Conservation (phyloP, 2,888 invertebrate species). For the Microctonus brassicae region DNA sequence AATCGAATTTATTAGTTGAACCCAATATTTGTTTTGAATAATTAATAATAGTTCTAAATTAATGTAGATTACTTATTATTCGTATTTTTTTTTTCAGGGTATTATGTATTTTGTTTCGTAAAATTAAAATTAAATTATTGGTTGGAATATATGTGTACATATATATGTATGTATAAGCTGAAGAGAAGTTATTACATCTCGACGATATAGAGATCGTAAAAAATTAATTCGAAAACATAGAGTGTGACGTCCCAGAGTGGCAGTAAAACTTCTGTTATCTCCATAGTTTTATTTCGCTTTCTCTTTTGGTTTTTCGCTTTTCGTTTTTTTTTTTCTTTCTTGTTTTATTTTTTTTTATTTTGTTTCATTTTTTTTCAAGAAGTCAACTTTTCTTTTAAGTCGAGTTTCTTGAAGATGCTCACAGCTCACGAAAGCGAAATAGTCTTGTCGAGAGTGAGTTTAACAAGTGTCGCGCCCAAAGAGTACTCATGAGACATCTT, state of each 20-base stretch:
- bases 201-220: neutral
- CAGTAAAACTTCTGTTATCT: neutral
- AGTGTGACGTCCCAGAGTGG: neutral
- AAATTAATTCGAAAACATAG: slow-evolving; percentile 3
- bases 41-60: too few species aligned
- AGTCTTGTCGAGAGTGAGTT: slow-evolving; percentile 11
- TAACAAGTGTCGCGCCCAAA: slow-evolving; percentile 15
- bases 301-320: neutral
- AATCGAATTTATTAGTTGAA: too few species aligned
- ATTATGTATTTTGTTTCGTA: too few species aligned
- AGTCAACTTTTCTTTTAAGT: slow-evolving; percentile 15
- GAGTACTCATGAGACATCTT: slow-evolving; percentile 25
- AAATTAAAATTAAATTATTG: neutral
- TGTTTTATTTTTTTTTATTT: too few species aligned
- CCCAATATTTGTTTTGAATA: too few species aligned
- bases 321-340: neutral
- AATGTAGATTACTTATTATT: too few species aligned
- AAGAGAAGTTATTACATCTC: neutral
- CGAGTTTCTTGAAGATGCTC: slow-evolving; percentile 20
- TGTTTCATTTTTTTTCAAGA: slow-evolving; percentile 1
- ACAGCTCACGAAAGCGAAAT: slow-evolving; percentile 7
- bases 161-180: neutral
- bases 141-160: neutral
- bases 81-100: too few species aligned
- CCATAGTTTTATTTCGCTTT: neutral